Base-by-base conservation (phyloP, 53 echinoderm and acorn worm species). In the Holothuria scabra region DNA sequence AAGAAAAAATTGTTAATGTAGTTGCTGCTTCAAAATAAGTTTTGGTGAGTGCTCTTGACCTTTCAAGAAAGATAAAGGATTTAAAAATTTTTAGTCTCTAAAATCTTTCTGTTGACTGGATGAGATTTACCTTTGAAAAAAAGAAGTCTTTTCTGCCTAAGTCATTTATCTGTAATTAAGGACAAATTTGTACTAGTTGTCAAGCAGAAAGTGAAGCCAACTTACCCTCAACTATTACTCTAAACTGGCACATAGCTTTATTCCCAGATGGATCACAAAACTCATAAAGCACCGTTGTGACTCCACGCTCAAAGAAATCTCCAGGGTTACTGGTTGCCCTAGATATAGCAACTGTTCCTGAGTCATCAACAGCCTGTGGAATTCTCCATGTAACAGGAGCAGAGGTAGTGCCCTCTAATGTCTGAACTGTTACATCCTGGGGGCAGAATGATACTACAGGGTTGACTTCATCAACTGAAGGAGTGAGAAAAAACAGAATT, bases 151-250 rank as follows among this genome's bases (percentile, higher is more conserved):
- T 3, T n/a, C n/a, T n/a, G n/a, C n/a, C n/a, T n/a, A n/a, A n/a
- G n/a, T n/a, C n/a, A n/a, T n/a, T n/a, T n/a, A n/a, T 41, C 10
- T 41, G 41, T 41, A 41, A 8, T 41, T 41, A 41, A 8, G 35
- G 35, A 35, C 35, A 35, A 35, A 6, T 35, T 35, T 35, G 3
- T 35, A 35, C 35, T 41, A 2, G 8, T 41, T 3, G 41, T 41
- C 41, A 41, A 5, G 41, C 41, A 41, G 7, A 41, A 41, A 41
- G 41, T 6, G 6, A 41, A 41, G 41, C 8, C 7, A 6, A 70
- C 70, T 80, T 68, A 93, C 93, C 86, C 84, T 72, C 64, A 26
- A 93, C 84, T 8, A 90, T 90, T 46, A 93, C 82, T 65, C 81
- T 74, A 64, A 93, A 93, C n/a, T 78, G 78, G 66, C 93, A 93